Conservation (phyloP, 2,797 vertebrate species). For the Lindbergichthys nudifrons region DNA sequence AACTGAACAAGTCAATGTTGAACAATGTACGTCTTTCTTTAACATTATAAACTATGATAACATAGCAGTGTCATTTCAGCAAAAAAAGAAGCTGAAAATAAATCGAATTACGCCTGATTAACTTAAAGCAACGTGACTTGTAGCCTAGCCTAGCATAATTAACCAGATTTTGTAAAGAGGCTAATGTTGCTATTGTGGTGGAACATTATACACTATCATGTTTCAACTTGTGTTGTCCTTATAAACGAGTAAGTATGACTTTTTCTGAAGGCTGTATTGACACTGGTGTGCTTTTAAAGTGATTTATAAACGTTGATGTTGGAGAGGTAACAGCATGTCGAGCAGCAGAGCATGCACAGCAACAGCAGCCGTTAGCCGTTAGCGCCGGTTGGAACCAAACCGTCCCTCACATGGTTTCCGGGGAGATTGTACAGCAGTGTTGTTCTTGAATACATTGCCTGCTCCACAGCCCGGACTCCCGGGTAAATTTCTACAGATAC, state of each 20-base stretch:
- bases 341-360: not conserved
- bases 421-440: not conserved
- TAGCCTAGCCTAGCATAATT: not conserved
- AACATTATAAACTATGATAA: too few species aligned
- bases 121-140: not conserved
- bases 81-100: not conserved
- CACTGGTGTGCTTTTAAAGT: not conserved
- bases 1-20: not conserved
- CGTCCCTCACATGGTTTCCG: slow-evolving; percentile 42
- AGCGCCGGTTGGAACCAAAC: slow-evolving; percentile 17
- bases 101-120: not conserved
- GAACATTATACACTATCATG: too few species aligned
- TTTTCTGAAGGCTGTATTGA: not conserved
- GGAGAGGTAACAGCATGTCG: too few species aligned
- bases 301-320: not conserved
- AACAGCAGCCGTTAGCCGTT: slow-evolving; percentile 27
- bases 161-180: not conserved
- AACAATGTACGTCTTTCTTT: not conserved
- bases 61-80: not conserved
- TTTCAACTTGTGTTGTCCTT: not conserved
- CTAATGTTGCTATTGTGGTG: too few species aligned
- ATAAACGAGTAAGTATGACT: not conserved
- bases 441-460: slow-evolving; percentile 54
- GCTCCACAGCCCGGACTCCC: not conserved
- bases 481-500: slow-evolving; percentile 14